Evolutionary conservation across 2,113 vertebrate species (phyloP), one percentile per base, ranked within the genome.

Genomic region (Lonchura striata): DNA sequence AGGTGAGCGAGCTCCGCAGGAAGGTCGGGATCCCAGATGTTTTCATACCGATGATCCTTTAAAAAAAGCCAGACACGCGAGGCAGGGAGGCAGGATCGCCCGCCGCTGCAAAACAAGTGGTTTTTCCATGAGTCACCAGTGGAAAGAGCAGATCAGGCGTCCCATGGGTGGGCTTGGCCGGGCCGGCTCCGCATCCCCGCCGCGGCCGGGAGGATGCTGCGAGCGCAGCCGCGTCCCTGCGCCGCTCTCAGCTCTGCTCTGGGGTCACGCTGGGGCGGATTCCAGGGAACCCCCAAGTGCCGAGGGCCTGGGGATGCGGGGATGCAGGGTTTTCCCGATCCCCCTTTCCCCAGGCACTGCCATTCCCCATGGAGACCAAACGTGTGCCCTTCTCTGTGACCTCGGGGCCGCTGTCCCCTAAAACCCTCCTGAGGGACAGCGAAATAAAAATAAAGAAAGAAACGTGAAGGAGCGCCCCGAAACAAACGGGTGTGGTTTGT

Each of bases 111-210:
- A 69, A 86, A 87, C 91, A 92, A 92, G 70, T 5, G 2, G 0
- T 64, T 92, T 95, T 95, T 82, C 86, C 30, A 41, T 94, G 95
- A 95, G 88, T 96, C 92, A 92, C 74, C 69, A 31, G 74, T 88
- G 95, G 92, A 87, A 94, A 95, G 84, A 95, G 0, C 65, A 10
- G 86, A 19, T 35, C 92, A 82, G 78, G 78, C 30, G 0, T 85
- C 92, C 92, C 63, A 2, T 1, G 93, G 91, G 91, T 90, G 94
- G 91, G 82, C 82, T 93, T 2, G 6, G 85, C 70, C 0, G 33
- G 42, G 65, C 75, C 6, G 3, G 56, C 50, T 79, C 47, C 52
- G 8, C 17, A 0, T 60, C 49, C 50, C 65, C 3, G 1, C 24
- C 44, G 0, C 0, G 2, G 65, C 65, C 7, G 0, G 61, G 50